Conservation (phyloP, 2,113 vertebrate species). For the Conger conger region DNA sequence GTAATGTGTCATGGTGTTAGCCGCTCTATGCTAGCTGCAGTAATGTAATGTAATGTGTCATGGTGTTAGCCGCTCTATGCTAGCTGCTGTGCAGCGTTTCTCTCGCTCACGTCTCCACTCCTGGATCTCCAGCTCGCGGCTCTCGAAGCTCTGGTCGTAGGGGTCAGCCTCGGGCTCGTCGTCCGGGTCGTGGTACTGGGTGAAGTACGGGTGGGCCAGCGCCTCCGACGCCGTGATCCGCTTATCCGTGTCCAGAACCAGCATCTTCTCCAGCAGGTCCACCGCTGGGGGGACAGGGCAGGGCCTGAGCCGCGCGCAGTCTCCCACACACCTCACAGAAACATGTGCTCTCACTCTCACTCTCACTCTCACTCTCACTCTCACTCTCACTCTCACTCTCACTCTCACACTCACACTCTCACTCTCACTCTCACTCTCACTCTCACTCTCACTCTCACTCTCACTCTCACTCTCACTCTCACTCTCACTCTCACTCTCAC, state of each 20-base stretch:
- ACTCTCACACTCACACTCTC: no score
- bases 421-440: no score
- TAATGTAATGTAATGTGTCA: no score
- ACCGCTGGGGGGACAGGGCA: conserved; percentile 71
- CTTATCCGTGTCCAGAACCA: conserved; percentile 95
- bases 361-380: neutral
- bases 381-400: neutral
- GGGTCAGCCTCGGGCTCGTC: conserved; percentile 95
- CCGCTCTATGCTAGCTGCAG: no score
- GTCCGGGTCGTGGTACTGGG: conserved; percentile 94
- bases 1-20: no score
- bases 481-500: no score
- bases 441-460: no score
- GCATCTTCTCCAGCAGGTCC: conserved; percentile 95
- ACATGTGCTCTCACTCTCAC: no score
- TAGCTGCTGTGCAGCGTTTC: no score
- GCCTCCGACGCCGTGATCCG: conserved; percentile 92
- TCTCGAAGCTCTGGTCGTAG: conserved; percentile 97
- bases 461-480: no score
- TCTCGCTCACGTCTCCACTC: conserved; percentile 99
- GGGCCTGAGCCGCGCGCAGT: no score
- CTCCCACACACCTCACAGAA: no score
- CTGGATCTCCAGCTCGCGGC: conserved; percentile 92
- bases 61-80: neutral
- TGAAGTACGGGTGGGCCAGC: conserved; percentile 87